A percentile compares a stretch with the other conserved stretches of the same genome.
Evolutionary conservation across 64 coral and sea anemone genomes (phyloP).

Genomic region (Montipora foliosa): DNA sequence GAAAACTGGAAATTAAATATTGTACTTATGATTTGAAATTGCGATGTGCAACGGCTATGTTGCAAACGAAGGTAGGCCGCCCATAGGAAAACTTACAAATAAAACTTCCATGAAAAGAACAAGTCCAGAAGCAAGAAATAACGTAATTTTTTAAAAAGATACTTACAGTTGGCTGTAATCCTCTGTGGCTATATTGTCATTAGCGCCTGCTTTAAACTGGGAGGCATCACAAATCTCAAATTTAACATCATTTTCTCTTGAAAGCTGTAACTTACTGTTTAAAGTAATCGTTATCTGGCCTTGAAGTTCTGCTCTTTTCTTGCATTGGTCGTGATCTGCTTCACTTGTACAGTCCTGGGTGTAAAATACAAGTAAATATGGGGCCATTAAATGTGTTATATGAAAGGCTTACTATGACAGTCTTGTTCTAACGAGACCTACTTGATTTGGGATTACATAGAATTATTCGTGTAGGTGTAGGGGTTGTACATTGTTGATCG

Average conservation of each 20-base stretch:
- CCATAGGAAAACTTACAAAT: not conserved
- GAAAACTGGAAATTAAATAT: not conserved
- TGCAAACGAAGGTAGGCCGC: not conserved
- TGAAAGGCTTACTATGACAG: not conserved
- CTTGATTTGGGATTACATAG: not conserved
- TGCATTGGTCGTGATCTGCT: not conserved
- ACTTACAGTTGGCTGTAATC: not conserved
- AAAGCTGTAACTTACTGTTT: no score
- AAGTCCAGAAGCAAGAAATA: not conserved
- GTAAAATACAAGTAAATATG: not conserved
- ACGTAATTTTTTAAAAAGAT: not conserved
- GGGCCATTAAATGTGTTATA: not conserved
- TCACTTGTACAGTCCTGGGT: not conserved
- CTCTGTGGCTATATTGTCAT: not conserved
- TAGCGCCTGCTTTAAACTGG: not conserved
- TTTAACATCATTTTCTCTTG: no score
- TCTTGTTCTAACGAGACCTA: not conserved
- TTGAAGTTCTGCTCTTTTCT: not conserved
- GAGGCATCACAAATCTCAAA: not conserved
- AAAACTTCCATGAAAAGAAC: not conserved
- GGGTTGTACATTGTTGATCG: not conserved
- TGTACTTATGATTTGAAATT: not conserved
- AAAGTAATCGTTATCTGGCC: not conserved
- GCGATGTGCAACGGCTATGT: not conserved
- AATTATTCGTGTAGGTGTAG: not conserved